These are phyloP conservation scores for Procavia capensis DNA, from an alignment of 2,113 vertebrate species.

Conservation along the genomic window DNA sequence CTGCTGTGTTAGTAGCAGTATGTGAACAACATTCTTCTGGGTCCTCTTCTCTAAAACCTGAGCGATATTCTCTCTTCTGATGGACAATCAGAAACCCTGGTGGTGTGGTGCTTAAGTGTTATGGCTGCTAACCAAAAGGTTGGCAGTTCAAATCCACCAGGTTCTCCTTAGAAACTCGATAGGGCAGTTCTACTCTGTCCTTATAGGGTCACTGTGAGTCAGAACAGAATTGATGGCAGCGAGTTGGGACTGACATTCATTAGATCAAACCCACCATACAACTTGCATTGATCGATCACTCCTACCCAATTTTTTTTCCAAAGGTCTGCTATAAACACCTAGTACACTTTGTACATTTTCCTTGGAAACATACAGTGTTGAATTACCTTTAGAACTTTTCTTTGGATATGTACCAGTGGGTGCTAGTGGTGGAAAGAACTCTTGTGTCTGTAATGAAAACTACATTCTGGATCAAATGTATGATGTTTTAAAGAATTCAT, in stretches of 20 bases:
- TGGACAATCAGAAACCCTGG: no score
- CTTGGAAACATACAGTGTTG: neutral
- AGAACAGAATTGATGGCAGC: no score
- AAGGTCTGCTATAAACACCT: neutral
- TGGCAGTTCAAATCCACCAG: no score
- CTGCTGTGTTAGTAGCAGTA: conserved; percentile 80
- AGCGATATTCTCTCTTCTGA: conserved; percentile 46
- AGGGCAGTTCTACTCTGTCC: no score
- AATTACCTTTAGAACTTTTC: neutral
- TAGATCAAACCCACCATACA: conserved; percentile 26
- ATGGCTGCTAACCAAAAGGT: no score
- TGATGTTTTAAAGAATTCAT: neutral
- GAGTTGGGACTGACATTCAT: conserved; percentile 73
- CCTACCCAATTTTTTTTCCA: neutral
- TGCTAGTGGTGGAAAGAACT: neutral
- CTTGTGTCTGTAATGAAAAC: neutral
- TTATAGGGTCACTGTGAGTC: no score
- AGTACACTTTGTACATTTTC: neutral
- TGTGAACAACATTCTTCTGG: conserved; percentile 73
- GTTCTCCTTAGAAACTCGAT: no score
- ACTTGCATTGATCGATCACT: neutral
- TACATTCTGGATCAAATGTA: neutral
- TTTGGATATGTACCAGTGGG: neutral
- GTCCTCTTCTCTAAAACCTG: conserved; percentile 69
- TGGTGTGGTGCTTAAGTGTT: no score